A percentile compares a stretch with the other conserved stretches of the same genome.
Evolutionary conservation across 2,113 vertebrate species (phyloP).

Genomic region (Chlamydotis undulata): DNA sequence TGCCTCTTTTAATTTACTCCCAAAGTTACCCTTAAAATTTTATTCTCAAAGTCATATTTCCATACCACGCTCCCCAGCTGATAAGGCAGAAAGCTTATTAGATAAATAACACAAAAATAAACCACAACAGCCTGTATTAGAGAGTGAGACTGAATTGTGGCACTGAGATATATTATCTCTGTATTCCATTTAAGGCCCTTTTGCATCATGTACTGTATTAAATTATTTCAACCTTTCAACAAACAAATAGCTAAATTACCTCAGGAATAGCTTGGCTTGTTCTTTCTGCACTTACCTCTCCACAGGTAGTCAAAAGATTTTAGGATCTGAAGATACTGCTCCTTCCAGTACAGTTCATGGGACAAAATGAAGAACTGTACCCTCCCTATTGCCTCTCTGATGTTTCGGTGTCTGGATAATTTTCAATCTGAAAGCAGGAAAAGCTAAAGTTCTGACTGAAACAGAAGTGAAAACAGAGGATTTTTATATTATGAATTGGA

Average conservation of each 20-base stretch:
- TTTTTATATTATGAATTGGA: background rate
- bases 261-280: background rate
- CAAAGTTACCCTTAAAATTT: background rate
- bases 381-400: background rate
- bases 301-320: background rate
- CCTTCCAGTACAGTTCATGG: background rate
- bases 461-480: background rate
- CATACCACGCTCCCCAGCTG: background rate
- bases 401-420: background rate
- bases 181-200: background rate
- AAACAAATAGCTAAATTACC: background rate
- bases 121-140: background rate
- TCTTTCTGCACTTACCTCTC: conserved; percentile 24
- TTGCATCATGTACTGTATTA: background rate
- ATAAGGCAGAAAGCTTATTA: background rate
- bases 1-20: background rate
- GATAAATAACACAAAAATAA: background rate
- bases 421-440: background rate
- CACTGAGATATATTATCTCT: background rate
- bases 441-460: background rate
- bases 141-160: background rate
- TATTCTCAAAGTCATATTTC: background rate
- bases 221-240: background rate
- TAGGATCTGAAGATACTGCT: background rate
- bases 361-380: background rate